phyloP scores from a whole-genome alignment of 2,113 vertebrate species.

The Theristicus caerulescens region DNA sequence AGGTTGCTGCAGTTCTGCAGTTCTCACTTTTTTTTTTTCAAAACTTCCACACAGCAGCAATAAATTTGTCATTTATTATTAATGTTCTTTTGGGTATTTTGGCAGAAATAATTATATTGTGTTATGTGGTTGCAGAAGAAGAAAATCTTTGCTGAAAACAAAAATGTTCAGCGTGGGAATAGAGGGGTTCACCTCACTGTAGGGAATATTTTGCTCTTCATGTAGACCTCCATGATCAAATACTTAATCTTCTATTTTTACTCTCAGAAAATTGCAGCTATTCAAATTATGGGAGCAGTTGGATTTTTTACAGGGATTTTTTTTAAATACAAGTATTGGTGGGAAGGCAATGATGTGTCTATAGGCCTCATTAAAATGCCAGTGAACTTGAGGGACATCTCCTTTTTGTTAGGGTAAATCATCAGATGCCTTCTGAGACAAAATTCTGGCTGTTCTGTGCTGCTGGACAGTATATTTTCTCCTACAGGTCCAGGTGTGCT shows the following conservation, averaged over 20 bases:
- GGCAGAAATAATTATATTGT: conserved; percentile 19
- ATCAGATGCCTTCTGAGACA: neutral
- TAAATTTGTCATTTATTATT: conserved; percentile 43
- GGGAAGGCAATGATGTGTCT: neutral
- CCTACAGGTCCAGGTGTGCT: neutral
- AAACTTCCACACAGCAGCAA: neutral
- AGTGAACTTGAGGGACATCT: neutral
- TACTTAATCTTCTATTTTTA: neutral
- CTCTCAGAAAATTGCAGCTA: neutral
- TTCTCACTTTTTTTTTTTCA: neutral
- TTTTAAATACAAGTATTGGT: neutral
- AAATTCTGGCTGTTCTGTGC: neutral
- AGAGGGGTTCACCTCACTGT: neutral
- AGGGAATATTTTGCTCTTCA: neutral
- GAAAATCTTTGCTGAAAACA: conserved; percentile 6
- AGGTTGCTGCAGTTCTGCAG: neutral
- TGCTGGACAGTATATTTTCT: neutral
- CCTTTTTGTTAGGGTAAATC: neutral
- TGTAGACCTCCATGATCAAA: neutral
- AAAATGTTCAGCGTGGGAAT: neutral
- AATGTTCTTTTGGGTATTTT: neutral
- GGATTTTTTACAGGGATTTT: neutral
- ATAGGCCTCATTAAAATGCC: neutral
- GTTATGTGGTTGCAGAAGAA: neutral
- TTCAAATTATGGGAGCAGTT: neutral